Evolutionary conservation across 2,113 vertebrate genomes (phyloP).

Genomic region (Epinephelus lanceolatus): DNA sequence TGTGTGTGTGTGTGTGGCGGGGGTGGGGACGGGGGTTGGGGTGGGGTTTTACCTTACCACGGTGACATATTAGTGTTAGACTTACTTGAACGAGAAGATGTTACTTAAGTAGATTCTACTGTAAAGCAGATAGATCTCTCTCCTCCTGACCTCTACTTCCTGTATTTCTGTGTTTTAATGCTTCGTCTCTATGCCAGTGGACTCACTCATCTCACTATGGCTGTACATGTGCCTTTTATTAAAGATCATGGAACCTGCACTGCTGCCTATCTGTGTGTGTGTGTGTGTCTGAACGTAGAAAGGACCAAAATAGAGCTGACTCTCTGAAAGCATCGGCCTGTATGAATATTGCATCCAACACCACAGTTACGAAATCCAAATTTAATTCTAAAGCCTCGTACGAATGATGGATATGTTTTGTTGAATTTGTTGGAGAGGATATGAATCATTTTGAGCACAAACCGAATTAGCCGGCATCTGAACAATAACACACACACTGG

Average conservation of each 20-base stretch:
- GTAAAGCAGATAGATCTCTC: conserved; percentile 79
- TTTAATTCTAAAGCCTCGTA: conserved; percentile 51
- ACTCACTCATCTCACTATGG: conserved; percentile 85
- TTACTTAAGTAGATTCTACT: conserved; percentile 79
- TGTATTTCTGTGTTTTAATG: conserved; percentile 83
- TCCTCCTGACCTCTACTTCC: conserved; percentile 80
- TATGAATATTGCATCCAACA: conserved; percentile 59
- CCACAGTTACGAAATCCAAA: conserved; percentile 64
- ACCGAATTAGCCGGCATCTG: conserved; percentile 52
- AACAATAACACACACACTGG: conserved; percentile 32
- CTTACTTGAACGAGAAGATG: conserved; percentile 78
- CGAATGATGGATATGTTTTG: conserved; percentile 67
- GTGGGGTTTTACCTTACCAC: conserved; percentile 43
- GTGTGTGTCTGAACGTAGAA: not conserved
- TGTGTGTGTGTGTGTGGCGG: conserved; percentile 17
- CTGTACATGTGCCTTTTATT: conserved; percentile 87
- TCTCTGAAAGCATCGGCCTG: conserved; percentile 17
- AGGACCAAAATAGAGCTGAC: conserved; percentile 34
- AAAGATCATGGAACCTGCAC: conserved; percentile 82
- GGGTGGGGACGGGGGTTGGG: not conserved
- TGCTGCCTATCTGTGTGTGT: not conserved
- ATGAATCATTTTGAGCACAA: conserved; percentile 53
- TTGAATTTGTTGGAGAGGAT: conserved; percentile 41
- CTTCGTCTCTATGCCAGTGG: conserved; percentile 81
- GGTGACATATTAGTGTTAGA: conserved; percentile 76